Percentiles rank a stretch among this genome's conserved stretches.
Conservation (phyloP, 2,888 invertebrate species). For the Scaptomyza parva region DNA sequence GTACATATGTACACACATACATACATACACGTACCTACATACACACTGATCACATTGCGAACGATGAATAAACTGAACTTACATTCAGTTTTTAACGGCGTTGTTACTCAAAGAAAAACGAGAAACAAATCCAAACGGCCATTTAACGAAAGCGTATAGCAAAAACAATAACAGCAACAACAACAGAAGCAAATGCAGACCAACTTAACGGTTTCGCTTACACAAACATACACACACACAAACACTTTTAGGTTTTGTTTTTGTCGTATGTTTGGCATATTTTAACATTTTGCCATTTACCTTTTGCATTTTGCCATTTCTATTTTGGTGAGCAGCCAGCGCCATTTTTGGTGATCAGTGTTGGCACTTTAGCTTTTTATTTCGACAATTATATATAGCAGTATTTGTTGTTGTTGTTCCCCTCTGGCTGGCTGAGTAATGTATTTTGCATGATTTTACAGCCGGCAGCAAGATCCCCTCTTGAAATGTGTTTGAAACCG, state of each 20-base stretch:
- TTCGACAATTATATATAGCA: background rate
- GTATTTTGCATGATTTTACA: slow-evolving; percentile 1
- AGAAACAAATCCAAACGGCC: slow-evolving; percentile 12
- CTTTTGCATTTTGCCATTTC: slow-evolving; percentile 71
- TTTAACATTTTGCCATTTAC: slow-evolving; percentile 47
- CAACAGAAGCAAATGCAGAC: slow-evolving; percentile 47
- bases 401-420: too few relatives aligned
- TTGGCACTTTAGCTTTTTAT: slow-evolving; percentile 1
- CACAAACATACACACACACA: slow-evolving; percentile 25
- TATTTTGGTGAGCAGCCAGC: slow-evolving; percentile 52
- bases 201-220: slow-evolving; percentile 63
- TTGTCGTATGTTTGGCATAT: slow-evolving; percentile 43
- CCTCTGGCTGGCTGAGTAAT: too few relatives aligned
- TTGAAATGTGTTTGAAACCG: slow-evolving; percentile 16
- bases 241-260: slow-evolving; percentile 24
- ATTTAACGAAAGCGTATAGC: slow-evolving; percentile 26
- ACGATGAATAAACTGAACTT: slow-evolving; percentile 4
- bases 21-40: too few relatives aligned
- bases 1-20: too few relatives aligned
- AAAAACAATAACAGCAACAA: slow-evolving; percentile 5
- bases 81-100: slow-evolving; percentile 15
- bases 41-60: slow-evolving; percentile 28
- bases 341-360: slow-evolving; percentile 50
- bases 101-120: slow-evolving; percentile 37
- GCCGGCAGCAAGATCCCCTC: background rate